A percentile compares a stretch with the other conserved stretches of the same genome.
Evolutionary conservation across 2,888 invertebrate genomes (phyloP).

Genomic region (Lathronympha strigana): DNA sequence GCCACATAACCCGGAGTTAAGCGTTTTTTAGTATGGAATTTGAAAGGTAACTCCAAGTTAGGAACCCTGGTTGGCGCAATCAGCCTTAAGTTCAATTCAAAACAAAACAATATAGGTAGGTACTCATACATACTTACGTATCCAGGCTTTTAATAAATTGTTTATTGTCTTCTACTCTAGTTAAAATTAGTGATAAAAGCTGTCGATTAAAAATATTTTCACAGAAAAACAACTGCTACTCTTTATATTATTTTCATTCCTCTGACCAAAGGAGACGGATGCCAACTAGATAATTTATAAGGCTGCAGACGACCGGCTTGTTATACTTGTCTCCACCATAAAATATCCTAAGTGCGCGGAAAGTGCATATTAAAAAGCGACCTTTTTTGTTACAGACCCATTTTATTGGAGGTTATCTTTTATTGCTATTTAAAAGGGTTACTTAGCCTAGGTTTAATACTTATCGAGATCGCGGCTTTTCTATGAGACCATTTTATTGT

Average conservation of each 20-base stretch:
- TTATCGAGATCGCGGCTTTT: constrained; percentile 31
- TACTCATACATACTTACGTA: no score
- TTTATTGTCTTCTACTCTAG: no score
- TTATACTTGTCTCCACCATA: constrained; percentile 5
- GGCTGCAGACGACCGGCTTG: constrained; percentile 9
- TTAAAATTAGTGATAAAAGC: no score
- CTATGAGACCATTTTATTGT: constrained; percentile 30
- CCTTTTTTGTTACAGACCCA: constrained; percentile 19
- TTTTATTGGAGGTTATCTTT: constrained; percentile 39
- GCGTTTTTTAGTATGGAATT: no score
- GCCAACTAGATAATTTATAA: constrained; percentile 25
- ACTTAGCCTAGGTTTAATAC: constrained; percentile 30
- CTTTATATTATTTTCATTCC: background rate
- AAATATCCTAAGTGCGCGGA: constrained; percentile 7
- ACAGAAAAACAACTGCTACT: background rate
- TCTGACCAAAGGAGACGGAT: background rate
- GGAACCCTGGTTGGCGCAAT: no score
- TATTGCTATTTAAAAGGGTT: constrained; percentile 40
- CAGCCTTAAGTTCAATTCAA: no score
- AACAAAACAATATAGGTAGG: no score
- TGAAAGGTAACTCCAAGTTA: no score
- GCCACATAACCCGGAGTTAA: no score
- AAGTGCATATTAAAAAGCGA: constrained; percentile 5
- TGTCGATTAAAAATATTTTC: no score
- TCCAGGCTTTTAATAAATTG: no score